Evolutionary conservation across 1,140 invertebrate species (phyloP), one percentile per base, ranked within the genome.

Genomic region (Protaetia brevitarsis): DNA sequence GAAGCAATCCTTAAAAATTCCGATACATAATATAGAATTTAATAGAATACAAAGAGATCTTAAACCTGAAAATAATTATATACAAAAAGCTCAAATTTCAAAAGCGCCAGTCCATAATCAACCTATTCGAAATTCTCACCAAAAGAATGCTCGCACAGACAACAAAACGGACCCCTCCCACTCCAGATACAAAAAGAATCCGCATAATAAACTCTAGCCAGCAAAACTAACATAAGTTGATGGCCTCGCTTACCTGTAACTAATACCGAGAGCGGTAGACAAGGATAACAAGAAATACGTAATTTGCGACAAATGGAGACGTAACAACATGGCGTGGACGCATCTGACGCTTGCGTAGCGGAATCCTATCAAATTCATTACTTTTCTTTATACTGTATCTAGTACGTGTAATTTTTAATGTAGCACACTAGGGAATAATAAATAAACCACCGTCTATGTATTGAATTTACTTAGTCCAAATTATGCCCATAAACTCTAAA

Each of bases 1-100:
- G 30, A 64, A 26, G 19, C 62, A 65, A 61, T 60, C 66, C 31
- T 28, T 68, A 23, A 57, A 19, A 4, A n/a, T 68, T 13, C 36
- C 66, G 31, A 57, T 68, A 2, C 45, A 65, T 13, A 68, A 65
- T 29, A 68, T 68, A 7, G 30, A 56, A 11, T 67, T 67, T 31
- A 34, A 67, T 60, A 67, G 57, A 16, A 19, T 21, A 8, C 13
- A 19, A 51, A 51, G 41, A 51, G 21, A 51, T 16, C 41, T 10
- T 19, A 23, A 16, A 45, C 41, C 3, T 10, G 19, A 6, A 51
- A 21, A 2, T 16, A 23, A 1, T 23, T 16, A 34, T 34, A 34
- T 34, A 34, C 8, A 34, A 34, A 34, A 34, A n/a, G 31, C 8
- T 34, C 8, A 11, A 34, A 34, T 11, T 34, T n/a, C n/a, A n/a